Evolutionary conservation across 1,140 invertebrate species (phyloP).

Genomic region (Nomia melanderi): DNA sequence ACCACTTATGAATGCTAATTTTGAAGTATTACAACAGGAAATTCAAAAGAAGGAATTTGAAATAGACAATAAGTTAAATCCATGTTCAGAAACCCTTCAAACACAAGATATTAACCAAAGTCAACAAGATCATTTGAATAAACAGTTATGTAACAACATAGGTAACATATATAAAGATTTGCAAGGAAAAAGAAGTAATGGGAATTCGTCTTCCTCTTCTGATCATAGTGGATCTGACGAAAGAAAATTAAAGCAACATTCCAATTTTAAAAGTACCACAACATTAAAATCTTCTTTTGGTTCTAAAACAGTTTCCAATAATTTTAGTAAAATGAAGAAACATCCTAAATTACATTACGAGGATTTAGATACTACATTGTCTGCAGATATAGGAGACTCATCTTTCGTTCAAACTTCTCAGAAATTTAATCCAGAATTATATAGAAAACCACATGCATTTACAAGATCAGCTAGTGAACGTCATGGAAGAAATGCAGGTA

Average conservation of each 20-base stretch:
- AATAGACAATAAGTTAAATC: not conserved
- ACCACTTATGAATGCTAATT: not conserved
- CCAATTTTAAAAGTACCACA: conserved; percentile 57
- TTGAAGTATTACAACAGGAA: not conserved
- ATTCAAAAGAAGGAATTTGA: not conserved
- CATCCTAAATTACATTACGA: conserved; percentile 69
- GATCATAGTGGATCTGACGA: not conserved
- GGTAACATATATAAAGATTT: not conserved
- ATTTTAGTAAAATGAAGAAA: conserved; percentile 57
- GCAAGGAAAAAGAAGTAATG: not conserved
- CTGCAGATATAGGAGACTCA: conserved; percentile 74
- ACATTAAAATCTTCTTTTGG: conserved; percentile 65
- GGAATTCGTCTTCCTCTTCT: not conserved
- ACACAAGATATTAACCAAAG: not conserved
- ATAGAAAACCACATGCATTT: conserved; percentile 74
- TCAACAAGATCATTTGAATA: not conserved
- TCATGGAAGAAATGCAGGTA: not conserved
- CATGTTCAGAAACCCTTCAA: not conserved
- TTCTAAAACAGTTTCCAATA: conserved; percentile 52
- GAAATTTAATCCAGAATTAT: conserved; percentile 72
- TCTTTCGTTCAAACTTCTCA: conserved; percentile 72
- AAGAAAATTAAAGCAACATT: not conserved
- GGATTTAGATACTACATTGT: conserved; percentile 76
- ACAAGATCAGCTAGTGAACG: conserved; percentile 70
- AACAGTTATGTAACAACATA: not conserved